A percentile compares a stretch with the other conserved stretches of the same genome.
These are phyloP conservation scores for Neria commutata DNA, from an alignment of 2,888 invertebrate species.

Conservation along the genomic window DNA sequence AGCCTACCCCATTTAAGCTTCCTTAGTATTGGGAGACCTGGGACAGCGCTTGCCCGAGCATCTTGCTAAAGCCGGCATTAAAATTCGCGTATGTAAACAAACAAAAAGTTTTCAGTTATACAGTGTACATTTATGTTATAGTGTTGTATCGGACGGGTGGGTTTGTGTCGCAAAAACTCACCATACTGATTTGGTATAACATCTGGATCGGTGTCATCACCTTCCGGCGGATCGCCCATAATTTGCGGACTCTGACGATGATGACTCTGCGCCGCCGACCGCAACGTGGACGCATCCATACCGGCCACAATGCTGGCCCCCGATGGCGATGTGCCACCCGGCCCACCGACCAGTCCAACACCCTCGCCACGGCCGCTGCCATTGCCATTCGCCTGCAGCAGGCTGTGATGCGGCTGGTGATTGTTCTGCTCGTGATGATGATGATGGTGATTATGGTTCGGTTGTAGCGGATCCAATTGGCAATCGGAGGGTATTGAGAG, in stretches of 20 bases:
- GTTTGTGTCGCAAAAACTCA: conserved; percentile 65
- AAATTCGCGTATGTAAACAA: neutral
- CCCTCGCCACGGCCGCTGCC: conserved; percentile 58
- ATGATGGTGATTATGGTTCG: conserved; percentile 48
- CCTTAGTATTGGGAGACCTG: neutral
- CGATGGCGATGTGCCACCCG: conserved; percentile 33
- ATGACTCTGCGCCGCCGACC: conserved; percentile 51
- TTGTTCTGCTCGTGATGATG: conserved; percentile 50
- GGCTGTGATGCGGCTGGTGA: conserved; percentile 57
- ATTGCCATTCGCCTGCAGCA: conserved; percentile 52
- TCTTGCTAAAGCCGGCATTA: neutral
- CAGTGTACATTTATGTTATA: neutral
- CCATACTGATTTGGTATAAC: conserved; percentile 89
- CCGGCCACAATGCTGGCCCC: conserved; percentile 28
- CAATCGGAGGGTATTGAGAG: conserved; percentile 62
- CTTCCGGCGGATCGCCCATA: conserved; percentile 59
- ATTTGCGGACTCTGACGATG: conserved; percentile 62
- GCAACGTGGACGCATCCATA: conserved; percentile 62
- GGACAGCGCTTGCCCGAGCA: neutral
- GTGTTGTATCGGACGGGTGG: neutral
- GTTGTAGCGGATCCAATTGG: conserved; percentile 61
- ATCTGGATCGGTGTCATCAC: conserved; percentile 79
- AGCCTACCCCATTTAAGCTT: neutral
- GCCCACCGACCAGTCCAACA: conserved; percentile 42
- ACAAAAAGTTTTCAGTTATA: neutral